phyloP scores from a whole-genome alignment of 2,888 invertebrate species.

The Diogma glabrata region DNA sequence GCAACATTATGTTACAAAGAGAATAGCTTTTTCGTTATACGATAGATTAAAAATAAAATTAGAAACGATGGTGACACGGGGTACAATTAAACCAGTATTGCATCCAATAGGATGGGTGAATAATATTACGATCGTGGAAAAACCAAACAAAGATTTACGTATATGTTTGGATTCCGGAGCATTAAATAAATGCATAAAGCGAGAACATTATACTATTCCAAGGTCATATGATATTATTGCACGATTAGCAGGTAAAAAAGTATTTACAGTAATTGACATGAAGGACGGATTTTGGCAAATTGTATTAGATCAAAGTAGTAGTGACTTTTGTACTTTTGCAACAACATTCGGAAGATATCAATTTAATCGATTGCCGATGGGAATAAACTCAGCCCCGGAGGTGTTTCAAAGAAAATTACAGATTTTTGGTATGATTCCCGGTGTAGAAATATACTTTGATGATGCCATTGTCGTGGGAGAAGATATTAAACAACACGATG shows the following conservation, averaged over 20 bases:
- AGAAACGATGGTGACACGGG: too few relatives aligned
- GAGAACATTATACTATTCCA: constrained; percentile 23
- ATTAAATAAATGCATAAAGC: constrained; percentile 21
- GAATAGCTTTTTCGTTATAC: too few relatives aligned
- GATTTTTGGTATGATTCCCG: constrained; percentile 15
- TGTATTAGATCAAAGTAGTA: constrained; percentile 13
- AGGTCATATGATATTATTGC: too few relatives aligned
- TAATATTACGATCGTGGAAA: constrained; percentile 21
- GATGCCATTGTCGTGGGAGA: constrained; percentile 19
- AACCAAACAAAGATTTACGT: constrained; percentile 18
- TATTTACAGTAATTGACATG: constrained; percentile 18
- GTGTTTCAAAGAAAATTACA: constrained; percentile 13
- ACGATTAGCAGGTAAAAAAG: too few relatives aligned
- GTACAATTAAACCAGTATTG: too few relatives aligned
- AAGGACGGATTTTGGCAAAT: constrained; percentile 20
- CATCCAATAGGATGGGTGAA: constrained; percentile 21
- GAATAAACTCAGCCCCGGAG: constrained; percentile 14
- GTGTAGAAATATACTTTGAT: constrained; percentile 22
- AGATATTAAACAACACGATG: constrained; percentile 16
- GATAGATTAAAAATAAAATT: too few relatives aligned
- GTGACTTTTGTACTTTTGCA: constrained; percentile 19
- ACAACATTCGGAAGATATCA: constrained; percentile 18
- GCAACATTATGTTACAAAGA: too few relatives aligned
- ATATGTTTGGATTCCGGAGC: constrained; percentile 21
- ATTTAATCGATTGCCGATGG: constrained; percentile 16